These are phyloP conservation scores for Eumeta japonica DNA, from an alignment of 1,140 invertebrate species.

Conservation along the genomic window DNA sequence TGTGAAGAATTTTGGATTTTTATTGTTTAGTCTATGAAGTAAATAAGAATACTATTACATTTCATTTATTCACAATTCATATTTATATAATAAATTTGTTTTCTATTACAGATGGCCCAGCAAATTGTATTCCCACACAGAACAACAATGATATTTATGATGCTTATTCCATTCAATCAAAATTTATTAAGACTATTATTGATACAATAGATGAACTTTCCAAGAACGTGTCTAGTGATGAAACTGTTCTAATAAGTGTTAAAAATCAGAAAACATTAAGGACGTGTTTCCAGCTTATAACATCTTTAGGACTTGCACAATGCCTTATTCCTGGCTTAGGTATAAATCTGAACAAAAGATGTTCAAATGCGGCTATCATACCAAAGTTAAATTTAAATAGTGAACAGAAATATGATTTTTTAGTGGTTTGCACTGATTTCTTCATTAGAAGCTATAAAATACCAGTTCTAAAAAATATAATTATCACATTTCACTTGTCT, in stretches of 20 bases:
- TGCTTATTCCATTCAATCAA: no score
- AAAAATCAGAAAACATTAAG: constrained; percentile 59
- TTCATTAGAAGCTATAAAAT: constrained; percentile 31
- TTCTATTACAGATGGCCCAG: no score
- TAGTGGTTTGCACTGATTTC: constrained; percentile 35
- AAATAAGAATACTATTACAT: no score
- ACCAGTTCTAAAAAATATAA: constrained; percentile 45
- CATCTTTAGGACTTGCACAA: constrained; percentile 64
- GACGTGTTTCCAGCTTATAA: constrained; percentile 60
- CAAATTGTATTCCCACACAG: no score
- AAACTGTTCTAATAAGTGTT: constrained; percentile 59
- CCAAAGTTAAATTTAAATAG: constrained; percentile 25
- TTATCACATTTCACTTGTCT: constrained; percentile 50
- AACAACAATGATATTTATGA: no score
- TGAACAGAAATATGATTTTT: constrained; percentile 42
- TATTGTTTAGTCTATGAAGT: no score
- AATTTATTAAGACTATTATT: constrained; percentile 37
- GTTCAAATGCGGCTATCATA: constrained; percentile 20
- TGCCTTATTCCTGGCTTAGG: constrained; percentile 68
- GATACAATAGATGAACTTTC: constrained; percentile 36
- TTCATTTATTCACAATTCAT: no score
- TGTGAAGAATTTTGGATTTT: no score
- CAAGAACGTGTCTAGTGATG: constrained; percentile 26
- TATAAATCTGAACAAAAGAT: constrained; percentile 51
- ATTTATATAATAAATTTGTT: no score